Evolutionary conservation across 2,888 invertebrate species (phyloP), one percentile per base, ranked within the genome.

Genomic region (Halictus ligatus): DNA sequence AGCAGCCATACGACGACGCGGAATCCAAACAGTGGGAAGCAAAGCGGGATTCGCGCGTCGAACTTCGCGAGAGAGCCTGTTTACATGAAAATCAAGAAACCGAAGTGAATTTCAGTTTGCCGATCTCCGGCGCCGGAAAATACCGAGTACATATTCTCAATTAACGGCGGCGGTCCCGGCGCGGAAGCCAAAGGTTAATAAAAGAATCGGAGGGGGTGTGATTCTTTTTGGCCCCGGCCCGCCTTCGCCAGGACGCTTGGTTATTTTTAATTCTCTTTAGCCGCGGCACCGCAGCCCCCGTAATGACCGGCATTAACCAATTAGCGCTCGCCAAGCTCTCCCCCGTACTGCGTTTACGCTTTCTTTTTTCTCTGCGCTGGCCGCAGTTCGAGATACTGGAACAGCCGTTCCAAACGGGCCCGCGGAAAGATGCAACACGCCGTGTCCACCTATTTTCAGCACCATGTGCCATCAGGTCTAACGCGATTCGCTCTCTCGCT

Each of bases 281-380:
- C 83, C 75, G 46, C 71, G 35, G 54, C 75, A 75, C 18, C 64
- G 29, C 80, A 75, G 83, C 84, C 60, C 60, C 86, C 85, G 87
- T 93, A 93, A 92, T 92, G 91, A 92, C 89, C 87, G 85, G 84
- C 90, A 93, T 93, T 93, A 93, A 92, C 92, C 92, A 93, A 93
- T 93, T 93, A 93, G 91, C 91, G 89, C 90, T 85, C 60, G 43
- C 75, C 43, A 54, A 35, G 4, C 46, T 78, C 74, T 46, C 50
- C 69, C 69, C 21, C 64, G 13, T 29, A 6, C 29, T 7, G 10
- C 18, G 18, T 35, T 13, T 40, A 18, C 18, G 67, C 21, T 48
- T 74, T 64, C 13, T 25, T n/a, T 71, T 15, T 21, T n/a, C 74
- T 54, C 69, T 29, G 13, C 15, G 67, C 48, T 48, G 25, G 72